phyloP scores from a whole-genome alignment of 2,888 invertebrate species.

The Lasioglossum morio region DNA sequence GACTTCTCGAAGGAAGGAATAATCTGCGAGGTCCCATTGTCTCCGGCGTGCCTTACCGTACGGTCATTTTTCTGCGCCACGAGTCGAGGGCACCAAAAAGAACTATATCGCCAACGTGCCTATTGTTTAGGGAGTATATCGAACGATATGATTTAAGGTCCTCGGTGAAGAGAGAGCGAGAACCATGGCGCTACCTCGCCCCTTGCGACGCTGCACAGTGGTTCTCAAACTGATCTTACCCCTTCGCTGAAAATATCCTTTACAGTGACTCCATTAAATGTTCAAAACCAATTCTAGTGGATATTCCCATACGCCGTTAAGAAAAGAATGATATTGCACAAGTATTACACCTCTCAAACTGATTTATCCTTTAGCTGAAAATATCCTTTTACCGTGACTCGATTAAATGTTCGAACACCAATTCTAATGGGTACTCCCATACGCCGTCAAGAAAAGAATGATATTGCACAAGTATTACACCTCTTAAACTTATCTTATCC shows the following conservation, averaged over 20 bases:
- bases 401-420: too few species aligned
- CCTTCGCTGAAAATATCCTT: background rate
- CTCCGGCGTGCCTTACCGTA: constrained; percentile 69
- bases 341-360: too few species aligned
- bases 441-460: too few species aligned
- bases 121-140: constrained; percentile 74
- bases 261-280: background rate
- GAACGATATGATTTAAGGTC: constrained; percentile 74
- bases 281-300: background rate
- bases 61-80: constrained; percentile 60
- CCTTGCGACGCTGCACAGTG: constrained; percentile 50
- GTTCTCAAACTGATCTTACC: constrained; percentile 56
- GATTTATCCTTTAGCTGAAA: too few species aligned
- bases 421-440: too few species aligned
- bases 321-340: too few species aligned
- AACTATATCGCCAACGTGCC: constrained; percentile 64
- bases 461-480: too few species aligned
- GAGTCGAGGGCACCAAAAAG: constrained; percentile 61
- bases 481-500: constrained; percentile 52
- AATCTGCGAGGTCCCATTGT: constrained; percentile 67
- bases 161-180: constrained; percentile 31
- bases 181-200: constrained; percentile 32
- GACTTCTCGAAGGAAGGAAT: constrained; percentile 55
- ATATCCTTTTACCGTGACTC: too few species aligned
- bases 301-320: too few species aligned